Base-by-base conservation (phyloP, 2,113 vertebrate genomes). In the Thunnus maccoyii region DNA sequence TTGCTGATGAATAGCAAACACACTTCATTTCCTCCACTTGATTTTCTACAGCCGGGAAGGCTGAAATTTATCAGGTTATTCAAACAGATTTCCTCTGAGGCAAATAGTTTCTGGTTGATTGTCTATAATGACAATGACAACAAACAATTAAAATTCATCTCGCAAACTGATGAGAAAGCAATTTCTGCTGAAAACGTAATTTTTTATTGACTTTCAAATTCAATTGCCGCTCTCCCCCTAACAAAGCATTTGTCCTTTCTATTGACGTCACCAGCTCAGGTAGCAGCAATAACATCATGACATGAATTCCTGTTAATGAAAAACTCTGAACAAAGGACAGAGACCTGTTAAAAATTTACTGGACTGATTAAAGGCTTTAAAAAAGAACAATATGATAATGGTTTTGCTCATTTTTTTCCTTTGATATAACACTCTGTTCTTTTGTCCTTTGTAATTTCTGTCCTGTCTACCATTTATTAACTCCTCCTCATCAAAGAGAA, bases 21-120 rank as follows among this genome's bases (percentile, higher is more conserved):
- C 73, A 75, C 52, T 78, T 86, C 64, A 83, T 83, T 93, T 94
- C 87, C 89, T 89, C 69, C 57, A 46, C 83, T 87, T 87, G 86
- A 84, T 89, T 86, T 78, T 90, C 85, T 91, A 41, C 80, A 83
- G 83, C 79, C 58, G n/a, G 15, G 72, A 72, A 46, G 32, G 30
- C 50, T 69, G 72, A 90, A 87, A 93, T 83, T 84, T 63, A 91
- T 90, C 83, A 81, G 75, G 69, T 89, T 85, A 87, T 81, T 88
- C 68, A 82, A 83, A 91, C 72, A 63, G 52, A 87, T 87, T 93
- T 90, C 86, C 90, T 90, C 78, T 30, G 48, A 25, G 20, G 77
- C 50, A 8, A 91, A 88, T 79, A 58, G 36, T 82, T 85, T 82
- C 68, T 76, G 68, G 70, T 82, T 86, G 78, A 86, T 80, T 82